A percentile compares a stretch with the other conserved stretches of the same genome.
Evolutionary conservation across 92 coral and sea anemone species (phyloP).

Genomic region (Zoanthus sansibaricus): DNA sequence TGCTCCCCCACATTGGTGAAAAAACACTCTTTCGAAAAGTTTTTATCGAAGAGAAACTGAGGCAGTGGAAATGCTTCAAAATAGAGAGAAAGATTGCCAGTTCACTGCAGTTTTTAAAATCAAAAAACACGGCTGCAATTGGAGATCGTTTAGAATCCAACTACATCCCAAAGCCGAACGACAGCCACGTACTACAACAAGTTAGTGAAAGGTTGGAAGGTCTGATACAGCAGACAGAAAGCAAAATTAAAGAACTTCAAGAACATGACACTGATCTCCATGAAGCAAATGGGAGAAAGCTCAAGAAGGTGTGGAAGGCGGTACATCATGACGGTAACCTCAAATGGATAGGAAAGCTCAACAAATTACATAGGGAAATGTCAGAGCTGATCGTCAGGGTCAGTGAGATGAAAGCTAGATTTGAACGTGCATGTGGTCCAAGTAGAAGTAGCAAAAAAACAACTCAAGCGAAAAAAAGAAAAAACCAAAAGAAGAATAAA

Average conservation of each 20-base stretch:
- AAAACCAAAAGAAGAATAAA: not conserved
- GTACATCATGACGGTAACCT: slow-evolving; percentile 37
- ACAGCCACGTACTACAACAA: slow-evolving; percentile 51
- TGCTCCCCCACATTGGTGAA: slow-evolving; percentile 29
- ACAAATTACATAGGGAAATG: not conserved
- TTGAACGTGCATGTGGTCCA: slow-evolving; percentile 6
- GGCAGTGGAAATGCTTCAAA: slow-evolving; percentile 56
- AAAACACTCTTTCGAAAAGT: slow-evolving; percentile 58
- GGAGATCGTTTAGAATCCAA: too few relatives aligned
- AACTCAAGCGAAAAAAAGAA: not conserved
- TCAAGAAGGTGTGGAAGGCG: slow-evolving; percentile 4
- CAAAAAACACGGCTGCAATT: too few relatives aligned
- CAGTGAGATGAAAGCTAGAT: slow-evolving; percentile 1
- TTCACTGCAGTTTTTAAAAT: slow-evolving; percentile 40
- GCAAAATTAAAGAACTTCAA: slow-evolving; percentile 46
- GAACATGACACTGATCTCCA: slow-evolving; percentile 50
- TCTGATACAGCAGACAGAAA: slow-evolving; percentile 17
- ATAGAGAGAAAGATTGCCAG: slow-evolving; percentile 56
- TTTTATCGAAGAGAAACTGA: slow-evolving; percentile 65
- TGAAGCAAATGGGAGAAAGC: slow-evolving; percentile 36
- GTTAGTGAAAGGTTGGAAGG: too few relatives aligned
- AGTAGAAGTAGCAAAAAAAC: not conserved
- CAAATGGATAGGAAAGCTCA: not conserved
- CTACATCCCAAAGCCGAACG: slow-evolving; percentile 63
- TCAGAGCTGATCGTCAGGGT: slow-evolving; percentile 2